These are phyloP conservation scores for Nannobrachium achirus DNA, from an alignment of 2,113 vertebrate species.

Conservation along the genomic window DNA sequence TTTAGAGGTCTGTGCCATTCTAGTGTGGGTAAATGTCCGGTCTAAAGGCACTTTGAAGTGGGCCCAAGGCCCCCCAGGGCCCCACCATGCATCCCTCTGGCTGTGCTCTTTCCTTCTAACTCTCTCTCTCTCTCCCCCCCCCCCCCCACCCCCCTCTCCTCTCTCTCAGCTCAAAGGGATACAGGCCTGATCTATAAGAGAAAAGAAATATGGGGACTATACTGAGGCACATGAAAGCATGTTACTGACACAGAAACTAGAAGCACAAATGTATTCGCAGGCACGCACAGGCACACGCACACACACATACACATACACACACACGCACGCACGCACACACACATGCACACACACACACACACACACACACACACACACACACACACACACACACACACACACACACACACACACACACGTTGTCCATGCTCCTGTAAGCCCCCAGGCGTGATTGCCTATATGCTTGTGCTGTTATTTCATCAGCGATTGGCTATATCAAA, in stretches of 20 bases:
- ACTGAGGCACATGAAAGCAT: background rate
- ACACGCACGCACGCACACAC: background rate
- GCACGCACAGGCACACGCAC: background rate
- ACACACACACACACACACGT: background rate
- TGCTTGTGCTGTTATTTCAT: conserved; percentile 39
- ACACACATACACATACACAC: background rate
- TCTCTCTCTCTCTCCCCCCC: background rate
- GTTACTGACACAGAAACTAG: background rate
- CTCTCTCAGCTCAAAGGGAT: background rate
- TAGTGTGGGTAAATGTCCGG: conserved; percentile 54
- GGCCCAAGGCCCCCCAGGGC: conserved; percentile 32
- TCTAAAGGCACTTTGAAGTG: conserved; percentile 48
- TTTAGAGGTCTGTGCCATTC: conserved; percentile 9
- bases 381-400: conserved; percentile 3
- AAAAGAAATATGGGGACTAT: background rate
- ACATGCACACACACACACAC: conserved; percentile 12
- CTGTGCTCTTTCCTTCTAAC: conserved; percentile 5
- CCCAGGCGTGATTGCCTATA: background rate
- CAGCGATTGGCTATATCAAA: conserved; percentile 29
- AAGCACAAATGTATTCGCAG: background rate
- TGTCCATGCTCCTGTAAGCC: background rate
- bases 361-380: conserved; percentile 8
- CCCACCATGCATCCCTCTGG: conserved; percentile 3
- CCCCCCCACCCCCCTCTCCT: background rate
- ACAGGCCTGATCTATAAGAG: background rate